Percentiles rank a stretch among this genome's conserved stretches.
These are phyloP conservation scores for Aphelenchoides bicaudatus DNA, from an alignment of 2,888 invertebrate genomes.

Conservation along the genomic window DNA sequence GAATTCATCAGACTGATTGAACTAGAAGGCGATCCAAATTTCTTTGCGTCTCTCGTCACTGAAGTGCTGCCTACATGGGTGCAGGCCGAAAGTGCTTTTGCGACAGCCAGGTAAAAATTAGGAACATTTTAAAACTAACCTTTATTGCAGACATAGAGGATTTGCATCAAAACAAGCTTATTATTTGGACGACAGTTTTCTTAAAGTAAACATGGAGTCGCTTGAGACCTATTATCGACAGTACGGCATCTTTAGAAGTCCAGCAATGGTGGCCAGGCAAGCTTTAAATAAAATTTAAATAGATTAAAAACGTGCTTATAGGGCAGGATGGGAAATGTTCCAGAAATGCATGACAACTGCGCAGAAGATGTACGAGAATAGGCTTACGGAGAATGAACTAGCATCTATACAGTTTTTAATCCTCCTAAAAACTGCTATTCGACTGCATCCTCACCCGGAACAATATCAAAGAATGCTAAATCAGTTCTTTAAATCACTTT, in stretches of 20 bases:
- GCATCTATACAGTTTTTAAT: not conserved
- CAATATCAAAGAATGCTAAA: not conserved
- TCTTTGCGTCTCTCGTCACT: too few species aligned
- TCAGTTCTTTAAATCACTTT: not conserved
- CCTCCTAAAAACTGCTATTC: not conserved
- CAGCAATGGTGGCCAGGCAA: not conserved
- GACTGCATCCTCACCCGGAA: not conserved
- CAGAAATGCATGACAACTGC: not conserved
- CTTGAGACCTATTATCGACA: too few species aligned
- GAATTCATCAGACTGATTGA: not conserved
- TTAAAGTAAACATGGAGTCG: too few species aligned
- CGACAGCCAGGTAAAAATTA: too few species aligned
- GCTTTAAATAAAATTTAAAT: too few species aligned
- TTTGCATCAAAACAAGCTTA: not conserved
- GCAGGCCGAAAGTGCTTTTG: too few species aligned
- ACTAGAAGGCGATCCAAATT: not conserved
- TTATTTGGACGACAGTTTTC: not conserved
- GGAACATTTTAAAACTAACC: too few species aligned
- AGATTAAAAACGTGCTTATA: too few species aligned
- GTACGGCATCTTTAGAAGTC: not conserved
- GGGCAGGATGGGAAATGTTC: not conserved
- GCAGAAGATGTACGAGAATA: not conserved
- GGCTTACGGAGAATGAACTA: not conserved
- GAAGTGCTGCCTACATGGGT: too few species aligned
- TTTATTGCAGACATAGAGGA: not conserved